Conservation (phyloP, 2,888 invertebrate genomes). For the Diabrotica balteata region DNA sequence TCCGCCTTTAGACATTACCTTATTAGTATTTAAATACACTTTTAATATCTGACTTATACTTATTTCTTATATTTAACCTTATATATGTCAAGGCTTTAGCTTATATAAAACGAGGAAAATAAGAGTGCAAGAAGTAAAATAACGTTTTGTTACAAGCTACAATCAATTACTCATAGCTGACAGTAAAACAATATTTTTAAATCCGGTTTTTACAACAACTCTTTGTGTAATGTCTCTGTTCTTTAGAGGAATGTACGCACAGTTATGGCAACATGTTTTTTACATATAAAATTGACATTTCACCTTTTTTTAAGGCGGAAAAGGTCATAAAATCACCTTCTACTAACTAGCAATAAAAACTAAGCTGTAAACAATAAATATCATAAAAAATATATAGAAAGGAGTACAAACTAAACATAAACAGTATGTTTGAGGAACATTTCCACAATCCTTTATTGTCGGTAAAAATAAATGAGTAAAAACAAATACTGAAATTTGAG, state of each 20-base stretch:
- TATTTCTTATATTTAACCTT: no score
- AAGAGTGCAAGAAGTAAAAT: conserved; percentile 4
- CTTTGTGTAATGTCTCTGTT: conserved; percentile 13
- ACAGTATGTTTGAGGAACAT: neutral
- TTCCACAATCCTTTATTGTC: neutral
- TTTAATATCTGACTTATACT: no score
- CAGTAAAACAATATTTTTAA: neutral
- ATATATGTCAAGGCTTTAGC: no score
- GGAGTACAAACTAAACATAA: neutral
- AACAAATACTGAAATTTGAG: no score
- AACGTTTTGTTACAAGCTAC: neutral
- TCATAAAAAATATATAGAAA: neutral
- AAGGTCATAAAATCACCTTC: conserved; percentile 9
- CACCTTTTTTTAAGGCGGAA: conserved; percentile 4
- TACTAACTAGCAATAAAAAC: no score
- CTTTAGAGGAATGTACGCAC: conserved; percentile 38
- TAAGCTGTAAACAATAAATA: neutral
- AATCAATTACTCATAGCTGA: neutral
- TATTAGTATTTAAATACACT: no score
- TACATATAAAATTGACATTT: conserved; percentile 41
- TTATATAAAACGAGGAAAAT: no score
- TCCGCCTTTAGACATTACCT: no score
- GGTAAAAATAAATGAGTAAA: neutral
- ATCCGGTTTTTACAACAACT: neutral
- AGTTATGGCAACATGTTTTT: conserved; percentile 41